Evolutionary conservation across 2,888 invertebrate species (phyloP), one percentile per base, ranked within the genome.

Genomic region (Sinotaia quadrata): DNA sequence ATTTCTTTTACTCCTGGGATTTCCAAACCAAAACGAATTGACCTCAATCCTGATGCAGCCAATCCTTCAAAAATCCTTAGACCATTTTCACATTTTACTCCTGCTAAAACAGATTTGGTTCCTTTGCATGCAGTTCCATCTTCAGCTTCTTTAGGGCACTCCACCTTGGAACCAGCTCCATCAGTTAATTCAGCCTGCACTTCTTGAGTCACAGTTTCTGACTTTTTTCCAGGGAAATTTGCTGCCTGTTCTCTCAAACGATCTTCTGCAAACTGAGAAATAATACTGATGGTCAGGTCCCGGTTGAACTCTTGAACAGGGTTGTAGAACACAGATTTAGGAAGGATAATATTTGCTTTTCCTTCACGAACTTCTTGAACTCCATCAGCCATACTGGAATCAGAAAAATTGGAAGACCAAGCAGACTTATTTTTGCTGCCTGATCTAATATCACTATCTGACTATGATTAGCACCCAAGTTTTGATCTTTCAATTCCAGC

Each of bases 11-110:
- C 89, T n/a, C 93, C 93, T 0, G 92, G 91, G 18, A 98, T 91
- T 91, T 99, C 99, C 84, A 95, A 94, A 0, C 98, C 98, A 89
- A 98, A 99, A 24, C 99, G 92, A 78, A 99, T 94, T 71, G 98
- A 97, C 49, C 99, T 91, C 44, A 99, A 89, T 0, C 99, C 99
- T 15, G 97, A 96, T 0, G 99, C 99, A 27, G 98, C 94, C 47
- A 99, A 89, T 0, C 97, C 98, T 90, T 99, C 98, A 67, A 99
- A 89, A 77, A 99, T 93, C 66, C 90, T 71, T 18, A 88, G 63
- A 15, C 87, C 86, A 75, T 81, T 73, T 10, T 79, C 78, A 75
- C 77, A 77, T 36, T 72, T 54, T n/a, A 72, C 73, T n/a, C 84
- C 85, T 34, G 81, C 72, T 62, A 72, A 2, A 27, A 5, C 69